These are phyloP conservation scores for Aptenodytes patagonicus DNA, from an alignment of 2,113 vertebrate genomes.

Conservation along the genomic window DNA sequence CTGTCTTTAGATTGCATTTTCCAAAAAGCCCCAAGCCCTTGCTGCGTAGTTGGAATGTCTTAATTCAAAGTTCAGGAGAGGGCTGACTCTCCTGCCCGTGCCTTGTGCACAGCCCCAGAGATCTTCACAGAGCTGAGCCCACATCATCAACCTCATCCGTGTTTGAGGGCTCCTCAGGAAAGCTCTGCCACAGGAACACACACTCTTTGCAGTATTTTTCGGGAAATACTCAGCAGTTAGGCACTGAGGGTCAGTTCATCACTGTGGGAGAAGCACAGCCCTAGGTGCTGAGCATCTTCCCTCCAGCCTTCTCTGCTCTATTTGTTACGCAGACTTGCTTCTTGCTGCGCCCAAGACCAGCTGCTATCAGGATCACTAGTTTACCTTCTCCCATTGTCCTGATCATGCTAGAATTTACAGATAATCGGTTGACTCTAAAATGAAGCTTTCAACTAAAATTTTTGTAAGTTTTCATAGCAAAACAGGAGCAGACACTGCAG, in stretches of 20 bases:
- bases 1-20: background rate
- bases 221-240: background rate
- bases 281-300: rapidly evolving
- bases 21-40: background rate
- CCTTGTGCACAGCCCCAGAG: background rate
- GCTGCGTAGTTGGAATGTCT: background rate
- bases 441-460: background rate
- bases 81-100: background rate
- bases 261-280: background rate
- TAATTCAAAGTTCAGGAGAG: background rate
- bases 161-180: background rate
- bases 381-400: background rate
- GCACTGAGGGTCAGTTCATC: background rate
- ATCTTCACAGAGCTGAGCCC: background rate
- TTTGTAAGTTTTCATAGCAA: background rate
- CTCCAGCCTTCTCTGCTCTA: background rate
- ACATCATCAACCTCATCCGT: background rate
- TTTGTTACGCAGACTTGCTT: background rate
- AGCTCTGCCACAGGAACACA: background rate
- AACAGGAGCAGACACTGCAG: background rate
- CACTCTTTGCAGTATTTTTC: background rate
- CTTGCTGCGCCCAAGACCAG: background rate
- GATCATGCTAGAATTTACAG: background rate
- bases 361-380: background rate
- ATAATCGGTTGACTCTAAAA: background rate